Evolutionary conservation across 2,113 vertebrate genomes (phyloP), one percentile per base, ranked within the genome.

Genomic region (Podarcis cretensis): DNA sequence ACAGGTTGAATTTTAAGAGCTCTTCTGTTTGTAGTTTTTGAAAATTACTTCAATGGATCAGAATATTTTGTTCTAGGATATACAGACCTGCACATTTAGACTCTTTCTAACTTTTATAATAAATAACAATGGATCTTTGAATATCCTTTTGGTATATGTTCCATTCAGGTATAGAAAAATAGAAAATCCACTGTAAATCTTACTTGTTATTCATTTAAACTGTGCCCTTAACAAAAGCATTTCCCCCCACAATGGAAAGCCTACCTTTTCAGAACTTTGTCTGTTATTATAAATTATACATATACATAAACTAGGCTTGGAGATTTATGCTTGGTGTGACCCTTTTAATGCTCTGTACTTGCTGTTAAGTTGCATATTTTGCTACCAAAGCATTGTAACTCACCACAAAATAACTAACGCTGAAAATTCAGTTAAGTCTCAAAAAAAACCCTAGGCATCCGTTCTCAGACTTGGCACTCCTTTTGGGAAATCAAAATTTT

Each of bases 401-500:
- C 96, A 96, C 90, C 89, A 94, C 92, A 95, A 96, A 96, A 96
- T 96, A 89, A 96, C 96, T 96, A 96, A 97, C 69, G 23, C 57
- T 95, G 95, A 96, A 96, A 97, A 96, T 90, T 95, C 95, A 95
- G 96, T 96, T 97, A 97, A 96, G 92, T 93, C 93, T 96, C 94
- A 96, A 95, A 96, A 96, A 88, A 87, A n/a, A 9, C n/a, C 9
- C 91, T 4, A 96, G 69, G 89, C 95, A 96, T 97, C 97, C 95
- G 94, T 96, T 97, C 90, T 95, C 92, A 96, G 94, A 90, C 93
- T 93, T 94, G 91, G 89, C 90, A 96, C 92, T 96, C 95, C 97
- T 97, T 97, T 96, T 95, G 97, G 97, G 97, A 97, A 97, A 97
- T 97, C 96, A 97, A 95, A 96, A 89, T 87, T 97, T 97, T 97